phyloP scores from a whole-genome alignment of 2,113 vertebrate species.

The Anhinga rufa region DNA sequence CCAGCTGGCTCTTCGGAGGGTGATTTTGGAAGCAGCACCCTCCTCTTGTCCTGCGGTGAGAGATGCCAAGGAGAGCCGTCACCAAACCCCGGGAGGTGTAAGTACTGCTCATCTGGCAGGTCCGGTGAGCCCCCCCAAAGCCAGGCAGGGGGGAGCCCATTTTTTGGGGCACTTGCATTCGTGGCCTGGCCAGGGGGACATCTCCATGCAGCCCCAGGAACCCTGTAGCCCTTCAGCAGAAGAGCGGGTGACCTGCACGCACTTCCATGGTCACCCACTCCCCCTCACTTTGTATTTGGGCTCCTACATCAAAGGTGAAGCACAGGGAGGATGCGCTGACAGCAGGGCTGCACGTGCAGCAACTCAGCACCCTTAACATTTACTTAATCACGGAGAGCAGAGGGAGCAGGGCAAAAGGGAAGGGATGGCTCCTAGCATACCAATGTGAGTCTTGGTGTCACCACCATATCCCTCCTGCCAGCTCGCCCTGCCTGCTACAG shows the following conservation, averaged over 20 bases:
- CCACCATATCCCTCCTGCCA: neutral
- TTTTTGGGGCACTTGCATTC: neutral
- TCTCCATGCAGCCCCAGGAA: fast-evolving
- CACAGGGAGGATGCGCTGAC: fast-evolving
- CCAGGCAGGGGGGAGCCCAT: fast-evolving
- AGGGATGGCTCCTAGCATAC: neutral
- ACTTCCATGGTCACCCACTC: fast-evolving
- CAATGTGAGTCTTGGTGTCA: neutral
- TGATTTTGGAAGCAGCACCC: neutral
- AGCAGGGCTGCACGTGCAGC: neutral
- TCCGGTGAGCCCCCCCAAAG: neutral
- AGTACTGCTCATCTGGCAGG: neutral
- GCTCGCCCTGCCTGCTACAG: neutral
- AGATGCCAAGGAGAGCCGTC: neutral
- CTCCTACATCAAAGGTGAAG: neutral
- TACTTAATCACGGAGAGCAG: neutral
- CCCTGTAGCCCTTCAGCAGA: neutral
- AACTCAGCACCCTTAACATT: neutral
- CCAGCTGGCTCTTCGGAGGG: neutral
- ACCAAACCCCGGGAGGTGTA: neutral
- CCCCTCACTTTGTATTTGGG: neutral
- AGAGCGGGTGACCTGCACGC: neutral
- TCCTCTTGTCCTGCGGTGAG: neutral
- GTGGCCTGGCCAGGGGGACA: fast-evolving
- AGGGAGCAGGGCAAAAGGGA: neutral